Evolutionary conservation across 2,888 invertebrate genomes (phyloP).

Genomic region (Drosophila subsilvestris): DNA sequence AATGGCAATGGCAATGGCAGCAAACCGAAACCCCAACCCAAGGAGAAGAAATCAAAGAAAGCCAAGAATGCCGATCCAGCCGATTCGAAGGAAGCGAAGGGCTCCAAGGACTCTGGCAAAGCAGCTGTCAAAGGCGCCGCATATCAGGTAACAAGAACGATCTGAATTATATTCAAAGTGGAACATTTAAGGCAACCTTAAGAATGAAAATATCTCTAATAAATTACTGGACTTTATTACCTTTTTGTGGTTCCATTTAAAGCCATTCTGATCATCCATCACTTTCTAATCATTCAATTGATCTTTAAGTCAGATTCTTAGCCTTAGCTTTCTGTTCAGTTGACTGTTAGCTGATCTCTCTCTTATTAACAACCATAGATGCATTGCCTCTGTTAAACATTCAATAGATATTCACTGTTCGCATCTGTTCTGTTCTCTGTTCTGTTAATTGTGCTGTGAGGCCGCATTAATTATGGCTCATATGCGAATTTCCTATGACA

Average conservation of each 20-base stretch:
- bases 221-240: no score
- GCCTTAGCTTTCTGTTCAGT: no score
- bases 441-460: constrained; percentile 24
- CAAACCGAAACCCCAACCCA: constrained; percentile 88
- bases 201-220: no score
- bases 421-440: not conserved
- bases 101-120: constrained; percentile 86
- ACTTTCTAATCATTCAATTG: not conserved
- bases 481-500: not conserved
- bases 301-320: not conserved
- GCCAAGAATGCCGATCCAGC: constrained; percentile 87
- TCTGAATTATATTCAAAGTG: no score
- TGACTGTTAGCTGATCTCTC: no score
- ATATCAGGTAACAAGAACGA: constrained; percentile 86
- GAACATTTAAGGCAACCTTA: not conserved
- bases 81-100: constrained; percentile 86
- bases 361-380: no score
- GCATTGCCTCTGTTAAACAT: not conserved
- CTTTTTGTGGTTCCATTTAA: no score
- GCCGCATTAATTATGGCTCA: constrained; percentile 53
- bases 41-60: constrained; percentile 89
- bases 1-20: constrained; percentile 68
- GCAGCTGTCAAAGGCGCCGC: constrained; percentile 87
- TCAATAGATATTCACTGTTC: not conserved
- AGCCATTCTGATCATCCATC: no score